Conservation (phyloP, 2,888 invertebrate genomes). For the Pollenia labialis region DNA sequence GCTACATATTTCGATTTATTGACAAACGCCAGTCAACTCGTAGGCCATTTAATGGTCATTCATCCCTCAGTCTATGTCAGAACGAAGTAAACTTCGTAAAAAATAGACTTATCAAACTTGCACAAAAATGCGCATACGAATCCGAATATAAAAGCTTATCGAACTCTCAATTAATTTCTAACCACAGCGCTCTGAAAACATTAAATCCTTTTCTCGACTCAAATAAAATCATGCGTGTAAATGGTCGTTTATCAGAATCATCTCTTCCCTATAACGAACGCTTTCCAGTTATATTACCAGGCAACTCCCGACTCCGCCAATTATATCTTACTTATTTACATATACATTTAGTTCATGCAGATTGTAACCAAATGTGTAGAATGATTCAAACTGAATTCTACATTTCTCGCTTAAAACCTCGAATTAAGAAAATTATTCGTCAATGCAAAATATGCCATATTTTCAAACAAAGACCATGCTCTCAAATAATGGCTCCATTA, state of each 20-base stretch:
- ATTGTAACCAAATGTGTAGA: no score
- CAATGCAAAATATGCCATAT: slow-evolving; percentile 15
- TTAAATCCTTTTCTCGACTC: no score
- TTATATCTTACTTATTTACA: background rate
- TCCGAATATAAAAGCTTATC: no score
- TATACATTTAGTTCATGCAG: background rate
- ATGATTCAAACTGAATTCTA: background rate
- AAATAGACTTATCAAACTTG: no score
- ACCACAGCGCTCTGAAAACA: no score
- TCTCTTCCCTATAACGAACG: slow-evolving; percentile 8
- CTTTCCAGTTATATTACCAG: background rate
- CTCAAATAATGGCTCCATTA: slow-evolving; percentile 29
- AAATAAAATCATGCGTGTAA: background rate
- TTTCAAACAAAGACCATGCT: slow-evolving; percentile 10
- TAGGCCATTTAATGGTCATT: no score
- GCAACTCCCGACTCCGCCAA: slow-evolving; percentile 1
- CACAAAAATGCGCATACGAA: no score
- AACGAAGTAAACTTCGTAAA: no score
- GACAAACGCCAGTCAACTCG: no score
- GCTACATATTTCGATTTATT: no score
- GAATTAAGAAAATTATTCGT: slow-evolving; percentile 19
- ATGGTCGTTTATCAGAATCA: slow-evolving; percentile 11
- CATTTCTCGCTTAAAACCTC: slow-evolving; percentile 2
- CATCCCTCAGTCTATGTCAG: no score
- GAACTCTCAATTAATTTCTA: no score